Evolutionary conservation across 2,113 vertebrate genomes (phyloP).

Genomic region (Xerus inauris): DNA sequence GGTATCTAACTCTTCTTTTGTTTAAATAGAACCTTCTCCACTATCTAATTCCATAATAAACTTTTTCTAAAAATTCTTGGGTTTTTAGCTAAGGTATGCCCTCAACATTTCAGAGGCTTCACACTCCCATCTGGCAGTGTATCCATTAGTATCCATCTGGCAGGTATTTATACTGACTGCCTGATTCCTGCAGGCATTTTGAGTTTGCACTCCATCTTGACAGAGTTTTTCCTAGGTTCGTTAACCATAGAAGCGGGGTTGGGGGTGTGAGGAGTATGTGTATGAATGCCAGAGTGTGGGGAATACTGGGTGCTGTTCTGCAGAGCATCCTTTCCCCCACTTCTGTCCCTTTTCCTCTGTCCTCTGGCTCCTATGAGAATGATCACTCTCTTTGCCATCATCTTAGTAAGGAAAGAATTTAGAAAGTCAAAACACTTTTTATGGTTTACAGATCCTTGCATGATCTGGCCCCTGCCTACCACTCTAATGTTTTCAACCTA

Average conservation of each 20-base stretch:
- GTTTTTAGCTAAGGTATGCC: constrained; percentile 1
- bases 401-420: not conserved
- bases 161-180: constrained; percentile 8
- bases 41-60: constrained; percentile 43
- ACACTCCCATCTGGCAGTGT: no score
- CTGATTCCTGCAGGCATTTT: constrained; percentile 16
- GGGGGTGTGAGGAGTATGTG: no score
- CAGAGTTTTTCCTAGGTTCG: constrained; percentile 18
- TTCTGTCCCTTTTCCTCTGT: not conserved
- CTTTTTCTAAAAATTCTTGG: not conserved
- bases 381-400: not conserved
- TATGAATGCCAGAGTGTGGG: not conserved
- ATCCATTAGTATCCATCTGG: not conserved
- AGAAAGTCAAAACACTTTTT: not conserved
- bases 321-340: not conserved
- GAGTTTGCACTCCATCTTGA: not conserved
- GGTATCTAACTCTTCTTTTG: not conserved
- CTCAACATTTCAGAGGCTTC: not conserved
- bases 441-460: constrained; percentile 12
- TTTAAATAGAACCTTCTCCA: not conserved
- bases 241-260: not conserved
- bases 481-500: not conserved
- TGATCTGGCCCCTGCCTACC: not conserved
- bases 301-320: not conserved
- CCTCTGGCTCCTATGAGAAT: not conserved